Conservation (phyloP, 2,888 invertebrate genomes). For the Apamea monoglypha region DNA sequence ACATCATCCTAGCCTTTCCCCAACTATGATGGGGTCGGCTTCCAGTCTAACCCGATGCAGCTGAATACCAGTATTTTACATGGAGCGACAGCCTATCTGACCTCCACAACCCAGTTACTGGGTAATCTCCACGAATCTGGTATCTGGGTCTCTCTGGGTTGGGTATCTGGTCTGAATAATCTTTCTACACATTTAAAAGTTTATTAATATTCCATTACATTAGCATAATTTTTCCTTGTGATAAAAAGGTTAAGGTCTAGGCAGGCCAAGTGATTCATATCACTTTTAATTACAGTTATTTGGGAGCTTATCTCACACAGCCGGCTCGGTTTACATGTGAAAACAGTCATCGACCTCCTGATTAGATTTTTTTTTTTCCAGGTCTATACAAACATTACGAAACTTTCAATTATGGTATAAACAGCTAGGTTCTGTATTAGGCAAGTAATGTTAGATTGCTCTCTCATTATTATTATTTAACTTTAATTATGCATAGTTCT, state of each 20-base stretch:
- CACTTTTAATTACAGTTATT: slow-evolving; percentile 38
- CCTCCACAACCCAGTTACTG: too few species aligned
- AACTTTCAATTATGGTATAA: background rate
- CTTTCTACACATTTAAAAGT: background rate
- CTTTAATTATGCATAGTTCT: background rate
- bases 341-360: slow-evolving; percentile 47
- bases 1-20: too few species aligned
- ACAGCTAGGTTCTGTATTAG: background rate
- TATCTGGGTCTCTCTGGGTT: too few species aligned
- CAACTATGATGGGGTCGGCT: too few species aligned
- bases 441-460: background rate
- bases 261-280: slow-evolving; percentile 32
- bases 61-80: too few species aligned
- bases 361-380: slow-evolving; percentile 31
- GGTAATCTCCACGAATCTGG: too few species aligned
- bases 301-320: slow-evolving; percentile 37
- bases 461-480: slow-evolving; percentile 6
- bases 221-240: slow-evolving; percentile 11
- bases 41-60: too few species aligned
- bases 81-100: too few species aligned
- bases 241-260: slow-evolving; percentile 48
- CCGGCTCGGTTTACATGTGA: background rate
- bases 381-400: slow-evolving; percentile 16
- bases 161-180: too few species aligned
- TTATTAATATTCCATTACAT: slow-evolving; percentile 3